Conservation (phyloP, 2,113 vertebrate species). For the Falcunculus frontatus region DNA sequence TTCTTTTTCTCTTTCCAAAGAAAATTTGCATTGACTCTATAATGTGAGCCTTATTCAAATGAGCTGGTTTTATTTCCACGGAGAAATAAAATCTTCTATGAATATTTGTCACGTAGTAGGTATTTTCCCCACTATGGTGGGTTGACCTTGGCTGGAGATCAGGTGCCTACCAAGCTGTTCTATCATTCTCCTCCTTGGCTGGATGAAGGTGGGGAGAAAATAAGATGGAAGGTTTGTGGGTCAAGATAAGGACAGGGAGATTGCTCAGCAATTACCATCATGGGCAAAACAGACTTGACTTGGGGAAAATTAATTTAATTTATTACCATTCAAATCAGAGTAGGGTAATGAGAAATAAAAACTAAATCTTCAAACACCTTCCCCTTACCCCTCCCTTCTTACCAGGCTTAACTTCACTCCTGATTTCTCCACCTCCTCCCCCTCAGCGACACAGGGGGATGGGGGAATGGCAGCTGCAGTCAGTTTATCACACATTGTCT, state of each 20-base stretch:
- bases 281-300: not conserved
- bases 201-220: not conserved
- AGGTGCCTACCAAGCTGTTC: not conserved
- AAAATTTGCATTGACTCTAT: not conserved
- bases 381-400: not conserved
- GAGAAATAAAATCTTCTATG: not conserved
- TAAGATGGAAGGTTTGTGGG: not conserved
- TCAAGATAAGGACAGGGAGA: not conserved
- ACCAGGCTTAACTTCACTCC: not conserved
- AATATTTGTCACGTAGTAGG: not conserved
- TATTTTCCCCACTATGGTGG: not conserved
- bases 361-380: not conserved
- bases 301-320: not conserved
- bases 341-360: not conserved
- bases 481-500: not conserved
- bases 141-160: not conserved
- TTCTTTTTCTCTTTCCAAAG: not conserved
- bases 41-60: not conserved
- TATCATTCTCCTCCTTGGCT: not conserved
- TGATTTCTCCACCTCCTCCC: not conserved
- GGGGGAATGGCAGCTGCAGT: not conserved
- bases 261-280: not conserved
- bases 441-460: accelerated
- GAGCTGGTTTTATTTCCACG: not conserved
- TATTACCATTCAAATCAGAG: not conserved